Base-by-base conservation (phyloP, 2,797 vertebrate species). In the Semotilus atromaculatus region DNA sequence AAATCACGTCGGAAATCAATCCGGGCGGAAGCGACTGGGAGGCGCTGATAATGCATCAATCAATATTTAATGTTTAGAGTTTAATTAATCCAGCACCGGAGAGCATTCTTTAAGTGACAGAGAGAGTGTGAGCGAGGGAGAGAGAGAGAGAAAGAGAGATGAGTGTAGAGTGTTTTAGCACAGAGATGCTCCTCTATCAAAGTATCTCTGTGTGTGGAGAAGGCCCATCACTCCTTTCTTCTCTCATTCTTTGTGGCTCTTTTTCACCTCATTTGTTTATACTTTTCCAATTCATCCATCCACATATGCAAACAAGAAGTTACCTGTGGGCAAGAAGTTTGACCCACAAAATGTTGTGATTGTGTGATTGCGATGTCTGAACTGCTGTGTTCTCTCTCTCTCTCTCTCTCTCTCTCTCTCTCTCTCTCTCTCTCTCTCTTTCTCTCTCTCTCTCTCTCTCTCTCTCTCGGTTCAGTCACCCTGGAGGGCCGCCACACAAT, bases 1-100 rank as follows among this genome's bases (percentile, higher is more conserved):
- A 99, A 99, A 99, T 99, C 98, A 99, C 97, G 89, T 93, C 77
- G 93, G 95, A 96, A 99, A 99, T 99, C 98, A 99, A 99, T 99
- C 97, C 94, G 96, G 96, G 95, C 90, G 95, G 97, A 97, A 96
- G 97, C 97, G 95, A 96, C 97, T 99, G 98, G 96, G 96, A 96
- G 96, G 93, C 91, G 93, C 98, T 99, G 98, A 99, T 99, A 99
- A 99, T 99, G 97, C 97, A 98, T 99, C 98, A 99, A 99, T 99
- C 98, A 99, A 99, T 99, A 99, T 99, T 99, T 99, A 99, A 99
- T 99, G 98, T 99, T 99, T 98, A 97, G 97, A 97, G 97, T 98
- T 99, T 99, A 99, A 99, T 99, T 99, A 99, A 99, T 99, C 97
- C 96, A 96, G 96, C 96, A 95, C 91, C 93, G 91, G 95, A 95